phyloP scores from a whole-genome alignment of 2,888 invertebrate species.

The Lycia hirtaria region DNA sequence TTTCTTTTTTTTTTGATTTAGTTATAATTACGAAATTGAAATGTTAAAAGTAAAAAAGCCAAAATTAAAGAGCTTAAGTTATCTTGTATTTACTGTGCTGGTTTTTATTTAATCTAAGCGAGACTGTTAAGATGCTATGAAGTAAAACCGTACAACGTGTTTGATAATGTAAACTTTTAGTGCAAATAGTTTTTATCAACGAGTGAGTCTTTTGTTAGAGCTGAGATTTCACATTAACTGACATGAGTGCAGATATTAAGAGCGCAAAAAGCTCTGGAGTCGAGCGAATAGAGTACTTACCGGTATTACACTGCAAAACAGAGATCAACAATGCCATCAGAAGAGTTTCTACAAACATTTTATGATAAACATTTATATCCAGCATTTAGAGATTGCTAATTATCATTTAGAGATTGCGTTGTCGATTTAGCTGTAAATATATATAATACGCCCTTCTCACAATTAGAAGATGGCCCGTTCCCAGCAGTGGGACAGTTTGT shows the following conservation, averaged over 20 bases:
- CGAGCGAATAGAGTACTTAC: background rate
- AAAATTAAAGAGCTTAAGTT: background rate
- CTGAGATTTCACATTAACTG: constrained; percentile 14
- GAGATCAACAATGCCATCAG: background rate
- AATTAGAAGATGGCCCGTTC: too few relatives aligned
- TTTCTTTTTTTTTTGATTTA: too few relatives aligned
- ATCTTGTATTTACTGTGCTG: background rate
- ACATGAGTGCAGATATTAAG: constrained; percentile 19
- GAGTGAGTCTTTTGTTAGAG: constrained; percentile 16
- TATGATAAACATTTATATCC: too few relatives aligned
- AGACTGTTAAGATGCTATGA: background rate
- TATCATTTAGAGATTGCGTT: too few relatives aligned
- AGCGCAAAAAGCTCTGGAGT: constrained; percentile 17
- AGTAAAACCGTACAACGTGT: background rate
- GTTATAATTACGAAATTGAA: too few relatives aligned
- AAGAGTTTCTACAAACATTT: background rate
- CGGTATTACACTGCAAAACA: constrained; percentile 3
- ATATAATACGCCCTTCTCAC: too few relatives aligned
- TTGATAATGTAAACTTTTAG: constrained; percentile 1
- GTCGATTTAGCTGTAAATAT: too few relatives aligned
- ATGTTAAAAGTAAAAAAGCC: too few relatives aligned
- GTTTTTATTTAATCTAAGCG: background rate
- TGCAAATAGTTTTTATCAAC: constrained; percentile 2
- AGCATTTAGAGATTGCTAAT: too few relatives aligned
- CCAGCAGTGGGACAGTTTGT: too few relatives aligned